These are phyloP conservation scores for Diuraphis noxia DNA, from an alignment of 1,140 invertebrate genomes.

Conservation along the genomic window DNA sequence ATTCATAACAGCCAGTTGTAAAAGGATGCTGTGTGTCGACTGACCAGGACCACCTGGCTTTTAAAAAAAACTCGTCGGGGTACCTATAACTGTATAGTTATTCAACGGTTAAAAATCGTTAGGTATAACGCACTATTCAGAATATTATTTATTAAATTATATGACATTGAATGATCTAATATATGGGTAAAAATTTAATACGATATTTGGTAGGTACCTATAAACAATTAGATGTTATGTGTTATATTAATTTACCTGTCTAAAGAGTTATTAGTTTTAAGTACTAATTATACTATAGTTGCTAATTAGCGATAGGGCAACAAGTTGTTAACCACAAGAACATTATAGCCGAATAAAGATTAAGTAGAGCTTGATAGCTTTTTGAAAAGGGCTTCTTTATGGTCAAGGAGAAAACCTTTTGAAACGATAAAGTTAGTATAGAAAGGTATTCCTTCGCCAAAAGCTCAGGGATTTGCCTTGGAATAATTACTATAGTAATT, in stretches of 20 bases:
- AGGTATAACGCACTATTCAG: neutral
- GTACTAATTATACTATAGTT: neutral
- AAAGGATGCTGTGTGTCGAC: slow-evolving; percentile 39
- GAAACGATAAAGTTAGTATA: slow-evolving; percentile 48
- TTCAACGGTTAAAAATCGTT: slow-evolving; percentile 11
- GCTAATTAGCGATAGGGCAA: neutral
- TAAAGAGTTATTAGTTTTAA: neutral
- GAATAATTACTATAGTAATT: slow-evolving; percentile 9
- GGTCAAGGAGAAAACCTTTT: slow-evolving; percentile 48
- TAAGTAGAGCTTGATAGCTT: slow-evolving; percentile 36
- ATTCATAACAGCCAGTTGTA: slow-evolving; percentile 39
- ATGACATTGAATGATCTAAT: neutral
- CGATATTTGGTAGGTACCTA: neutral
- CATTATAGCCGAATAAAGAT: slow-evolving; percentile 24
- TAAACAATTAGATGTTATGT: neutral
- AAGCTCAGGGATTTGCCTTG: slow-evolving; percentile 27
- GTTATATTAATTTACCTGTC: neutral
- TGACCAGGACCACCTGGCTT: slow-evolving; percentile 48
- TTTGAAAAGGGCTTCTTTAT: slow-evolving; percentile 41
- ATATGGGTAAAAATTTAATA: neutral
- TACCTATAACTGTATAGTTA: neutral
- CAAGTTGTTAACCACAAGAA: slow-evolving; percentile 13
- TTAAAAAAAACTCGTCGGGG: slow-evolving; percentile 9
- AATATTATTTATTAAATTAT: neutral
- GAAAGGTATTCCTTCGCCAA: neutral